Evolutionary conservation across 2,113 vertebrate genomes (phyloP).

Genomic region (Athene cunicularia): DNA sequence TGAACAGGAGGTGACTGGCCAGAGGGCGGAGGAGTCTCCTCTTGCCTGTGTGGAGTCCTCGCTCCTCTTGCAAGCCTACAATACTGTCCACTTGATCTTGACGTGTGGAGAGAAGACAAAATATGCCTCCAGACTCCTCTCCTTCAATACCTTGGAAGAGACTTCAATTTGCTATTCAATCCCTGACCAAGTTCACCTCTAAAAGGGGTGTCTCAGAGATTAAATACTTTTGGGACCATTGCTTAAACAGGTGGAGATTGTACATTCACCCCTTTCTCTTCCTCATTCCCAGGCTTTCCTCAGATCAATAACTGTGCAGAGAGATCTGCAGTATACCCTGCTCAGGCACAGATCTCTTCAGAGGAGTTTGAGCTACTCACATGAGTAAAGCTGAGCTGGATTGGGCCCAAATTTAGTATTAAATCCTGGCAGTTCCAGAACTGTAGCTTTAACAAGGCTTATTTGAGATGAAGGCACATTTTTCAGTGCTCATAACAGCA

Average conservation of each 20-base stretch:
- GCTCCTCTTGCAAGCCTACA: rapidly evolving
- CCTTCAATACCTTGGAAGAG: neutral
- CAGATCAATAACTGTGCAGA: neutral
- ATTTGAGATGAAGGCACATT: conserved; percentile 58
- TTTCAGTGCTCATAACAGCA: conserved; percentile 54
- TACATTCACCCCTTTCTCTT: neutral
- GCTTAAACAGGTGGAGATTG: rapidly evolving
- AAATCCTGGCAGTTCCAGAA: conserved; percentile 1
- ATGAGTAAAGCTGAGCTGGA: conserved; percentile 19
- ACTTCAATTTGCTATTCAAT: neutral
- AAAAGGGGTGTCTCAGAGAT: rapidly evolving
- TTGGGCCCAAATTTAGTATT: neutral
- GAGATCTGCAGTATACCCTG: neutral
- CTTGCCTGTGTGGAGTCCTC: rapidly evolving
- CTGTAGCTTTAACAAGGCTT: conserved; percentile 45
- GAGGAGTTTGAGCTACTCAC: neutral
- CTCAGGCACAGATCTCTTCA: neutral
- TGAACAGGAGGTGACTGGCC: neutral
- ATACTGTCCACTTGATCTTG: rapidly evolving
- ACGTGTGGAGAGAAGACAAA: neutral
- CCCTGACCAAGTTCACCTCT: neutral
- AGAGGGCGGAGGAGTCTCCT: neutral
- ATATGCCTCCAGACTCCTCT: neutral
- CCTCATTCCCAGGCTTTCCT: neutral
- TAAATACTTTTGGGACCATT: rapidly evolving